Evolutionary conservation across 2,113 vertebrate species (phyloP).

Genomic region (Vulpes ferrilata): DNA sequence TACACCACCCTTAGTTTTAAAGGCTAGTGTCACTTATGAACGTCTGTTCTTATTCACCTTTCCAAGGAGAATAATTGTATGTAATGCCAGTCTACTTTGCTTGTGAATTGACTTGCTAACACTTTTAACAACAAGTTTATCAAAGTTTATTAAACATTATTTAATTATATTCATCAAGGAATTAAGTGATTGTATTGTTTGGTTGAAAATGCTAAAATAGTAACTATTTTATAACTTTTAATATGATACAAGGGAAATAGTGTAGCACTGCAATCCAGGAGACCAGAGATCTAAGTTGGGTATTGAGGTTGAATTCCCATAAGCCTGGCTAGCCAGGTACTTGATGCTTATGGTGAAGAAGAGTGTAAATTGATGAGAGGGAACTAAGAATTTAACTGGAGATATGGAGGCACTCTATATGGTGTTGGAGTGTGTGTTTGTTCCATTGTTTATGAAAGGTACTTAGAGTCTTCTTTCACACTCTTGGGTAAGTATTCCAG

Average conservation of each 20-base stretch:
- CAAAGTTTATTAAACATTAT: background rate
- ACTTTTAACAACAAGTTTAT: background rate
- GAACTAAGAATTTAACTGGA: background rate
- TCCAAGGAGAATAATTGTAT: background rate
- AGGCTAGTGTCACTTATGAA: conserved; percentile 21
- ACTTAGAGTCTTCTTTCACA: background rate
- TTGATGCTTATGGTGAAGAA: background rate
- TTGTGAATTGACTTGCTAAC: background rate
- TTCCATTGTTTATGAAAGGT: background rate
- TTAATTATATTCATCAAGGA: conserved; percentile 6
- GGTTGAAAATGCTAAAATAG: background rate
- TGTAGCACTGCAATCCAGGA: background rate
- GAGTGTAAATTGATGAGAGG: background rate
- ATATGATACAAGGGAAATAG: background rate
- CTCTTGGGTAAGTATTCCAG: background rate
- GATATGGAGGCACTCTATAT: background rate
- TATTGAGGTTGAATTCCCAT: background rate
- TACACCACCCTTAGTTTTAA: background rate
- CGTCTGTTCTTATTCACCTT: conserved; percentile 10
- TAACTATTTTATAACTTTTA: background rate
- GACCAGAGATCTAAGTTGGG: background rate
- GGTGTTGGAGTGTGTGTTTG: background rate
- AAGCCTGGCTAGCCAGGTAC: background rate
- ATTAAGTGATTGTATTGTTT: background rate
- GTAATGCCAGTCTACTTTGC: background rate